Conservation (phyloP, 2,113 vertebrate genomes). For the Deroptyus accipitrinus region DNA sequence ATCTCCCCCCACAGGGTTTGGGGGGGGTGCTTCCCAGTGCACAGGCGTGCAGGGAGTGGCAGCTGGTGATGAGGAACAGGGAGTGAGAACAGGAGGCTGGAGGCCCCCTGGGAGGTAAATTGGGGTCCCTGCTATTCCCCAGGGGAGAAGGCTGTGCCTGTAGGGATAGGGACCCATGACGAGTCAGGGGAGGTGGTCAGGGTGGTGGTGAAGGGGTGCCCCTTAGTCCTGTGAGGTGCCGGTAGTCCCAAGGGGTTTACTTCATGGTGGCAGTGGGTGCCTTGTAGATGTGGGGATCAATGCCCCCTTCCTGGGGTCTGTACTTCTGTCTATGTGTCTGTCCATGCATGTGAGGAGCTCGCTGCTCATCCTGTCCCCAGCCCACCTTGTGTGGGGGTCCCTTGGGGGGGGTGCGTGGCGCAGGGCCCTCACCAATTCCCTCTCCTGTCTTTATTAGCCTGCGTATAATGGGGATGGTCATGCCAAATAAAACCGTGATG, state of each 20-base stretch:
- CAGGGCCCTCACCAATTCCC: not conserved
- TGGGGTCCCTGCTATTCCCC: not conserved
- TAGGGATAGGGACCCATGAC: not conserved
- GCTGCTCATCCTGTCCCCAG: not conserved
- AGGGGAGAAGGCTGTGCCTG: not conserved
- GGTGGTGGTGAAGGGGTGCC: not conserved
- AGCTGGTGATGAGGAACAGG: not conserved
- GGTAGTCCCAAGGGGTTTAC: not conserved
- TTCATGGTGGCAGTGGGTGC: not conserved
- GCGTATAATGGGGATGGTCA: not conserved
- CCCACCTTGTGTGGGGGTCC: rapidly evolving
- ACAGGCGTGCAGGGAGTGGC: not conserved
- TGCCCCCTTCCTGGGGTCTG: not conserved
- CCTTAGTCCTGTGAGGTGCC: not conserved
- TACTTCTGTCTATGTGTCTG: not conserved
- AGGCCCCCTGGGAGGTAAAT: rapidly evolving
- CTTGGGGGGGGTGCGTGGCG: not conserved
- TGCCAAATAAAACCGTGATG: constrained; percentile 45
- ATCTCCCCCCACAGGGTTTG: not conserved
- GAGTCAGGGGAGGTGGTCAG: not conserved
- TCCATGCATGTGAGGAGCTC: not conserved
- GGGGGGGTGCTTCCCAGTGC: not conserved
- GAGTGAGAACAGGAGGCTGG: not conserved
- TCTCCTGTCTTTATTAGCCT: constrained; percentile 34
- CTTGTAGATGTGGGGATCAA: not conserved